Conservation (phyloP, 2,888 invertebrate genomes). For the Schizotus pectinicornis region DNA sequence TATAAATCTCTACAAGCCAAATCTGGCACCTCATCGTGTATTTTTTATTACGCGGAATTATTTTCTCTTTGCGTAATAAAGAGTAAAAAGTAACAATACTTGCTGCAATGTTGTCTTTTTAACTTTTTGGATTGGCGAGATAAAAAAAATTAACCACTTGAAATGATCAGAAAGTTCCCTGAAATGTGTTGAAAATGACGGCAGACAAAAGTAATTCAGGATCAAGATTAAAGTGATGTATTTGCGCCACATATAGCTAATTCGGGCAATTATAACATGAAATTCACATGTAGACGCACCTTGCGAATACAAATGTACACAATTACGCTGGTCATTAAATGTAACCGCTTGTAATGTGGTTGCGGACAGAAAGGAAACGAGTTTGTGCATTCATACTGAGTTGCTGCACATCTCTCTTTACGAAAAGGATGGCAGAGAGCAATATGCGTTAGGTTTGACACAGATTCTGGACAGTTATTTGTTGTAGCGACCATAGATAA, state of each 20-base stretch:
- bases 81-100: conserved; percentile 20
- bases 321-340: conserved; percentile 27
- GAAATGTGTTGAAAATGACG: background rate
- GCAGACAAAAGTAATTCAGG: background rate
- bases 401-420: no score
- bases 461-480: no score
- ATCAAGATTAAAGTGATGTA: background rate
- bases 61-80: conserved; percentile 14
- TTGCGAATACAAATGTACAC: conserved; percentile 30
- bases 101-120: conserved; percentile 20
- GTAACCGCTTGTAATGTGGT: conserved; percentile 19
- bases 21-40: conserved; percentile 7
- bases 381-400: no score
- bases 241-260: conserved; percentile 4
- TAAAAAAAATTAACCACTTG: conserved; percentile 11
- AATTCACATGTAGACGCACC: conserved; percentile 26
- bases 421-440: no score
- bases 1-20: conserved; percentile 14
- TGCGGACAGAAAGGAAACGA: conserved; percentile 1
- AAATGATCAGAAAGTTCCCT: no score
- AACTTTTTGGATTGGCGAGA: conserved; percentile 25
- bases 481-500: no score
- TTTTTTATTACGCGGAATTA: conserved; percentile 19
- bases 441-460: no score
- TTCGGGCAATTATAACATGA: conserved; percentile 17